A percentile compares a stretch with the other conserved stretches of the same genome.
phyloP scores from a whole-genome alignment of 2,113 vertebrate species.

The Sceloporus tristichus region DNA sequence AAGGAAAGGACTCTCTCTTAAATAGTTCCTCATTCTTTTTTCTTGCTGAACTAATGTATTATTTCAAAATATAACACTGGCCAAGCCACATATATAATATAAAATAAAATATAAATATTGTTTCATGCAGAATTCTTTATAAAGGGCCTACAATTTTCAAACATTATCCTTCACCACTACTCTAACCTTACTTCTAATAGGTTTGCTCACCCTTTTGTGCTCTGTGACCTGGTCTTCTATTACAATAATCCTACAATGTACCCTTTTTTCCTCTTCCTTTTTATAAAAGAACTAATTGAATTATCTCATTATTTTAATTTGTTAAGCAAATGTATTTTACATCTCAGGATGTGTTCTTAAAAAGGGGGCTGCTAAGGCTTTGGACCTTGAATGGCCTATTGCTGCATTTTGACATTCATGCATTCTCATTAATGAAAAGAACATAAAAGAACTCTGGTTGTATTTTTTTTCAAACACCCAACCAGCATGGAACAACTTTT shows the following conservation, averaged over 20 bases:
- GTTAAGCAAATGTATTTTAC: slow-evolving; percentile 99
- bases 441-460: slow-evolving; percentile 94
- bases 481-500: slow-evolving; percentile 93
- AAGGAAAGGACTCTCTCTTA: slow-evolving; percentile 72
- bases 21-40: slow-evolving; percentile 50
- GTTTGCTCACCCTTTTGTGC: slow-evolving; percentile 90
- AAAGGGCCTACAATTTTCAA: slow-evolving; percentile 82
- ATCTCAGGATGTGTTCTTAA: slow-evolving; percentile 96
- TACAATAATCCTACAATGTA: slow-evolving; percentile 95
- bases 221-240: slow-evolving; percentile 88
- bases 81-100: slow-evolving; percentile 51
- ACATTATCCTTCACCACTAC: slow-evolving; percentile 84
- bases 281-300: slow-evolving; percentile 94
- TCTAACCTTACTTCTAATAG: slow-evolving; percentile 92
- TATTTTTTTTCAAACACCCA: slow-evolving; percentile 93
- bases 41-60: slow-evolving; percentile 76
- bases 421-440: slow-evolving; percentile 91
- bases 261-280: slow-evolving; percentile 86
- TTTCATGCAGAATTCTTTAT: slow-evolving; percentile 86
- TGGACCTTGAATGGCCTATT: slow-evolving; percentile 95
- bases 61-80: slow-evolving; percentile 71
- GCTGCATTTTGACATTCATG: slow-evolving; percentile 95
- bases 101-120: slow-evolving; percentile 78
- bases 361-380: slow-evolving; percentile 91
- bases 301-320: slow-evolving; percentile 98